Evolutionary conservation across 2,888 invertebrate species (phyloP).

Genomic region (Ennomos quercinarius): DNA sequence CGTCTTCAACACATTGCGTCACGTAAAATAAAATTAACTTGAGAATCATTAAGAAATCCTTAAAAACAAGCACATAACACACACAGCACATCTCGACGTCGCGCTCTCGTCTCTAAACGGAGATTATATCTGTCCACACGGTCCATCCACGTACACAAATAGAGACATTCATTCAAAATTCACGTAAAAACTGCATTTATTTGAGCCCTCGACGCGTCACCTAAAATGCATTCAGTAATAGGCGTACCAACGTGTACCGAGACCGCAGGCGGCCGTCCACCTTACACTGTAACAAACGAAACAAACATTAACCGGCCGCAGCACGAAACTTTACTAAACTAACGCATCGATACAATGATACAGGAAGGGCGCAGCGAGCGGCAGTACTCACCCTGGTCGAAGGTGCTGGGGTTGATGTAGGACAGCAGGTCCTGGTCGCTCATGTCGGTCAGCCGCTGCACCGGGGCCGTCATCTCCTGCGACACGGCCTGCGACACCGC

Average conservation of each 20-base stretch:
- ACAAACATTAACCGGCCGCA: slow-evolving; percentile 20
- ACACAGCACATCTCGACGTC: slow-evolving; percentile 35
- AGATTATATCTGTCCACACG: slow-evolving; percentile 41
- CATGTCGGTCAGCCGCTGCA: slow-evolving; percentile 92
- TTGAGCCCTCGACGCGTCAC: slow-evolving; percentile 76
- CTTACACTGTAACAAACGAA: slow-evolving; percentile 71
- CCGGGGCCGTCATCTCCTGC: slow-evolving; percentile 86
- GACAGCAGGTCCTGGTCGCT: slow-evolving; percentile 95
- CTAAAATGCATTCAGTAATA: slow-evolving; percentile 67
- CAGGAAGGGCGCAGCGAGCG: too few species aligned
- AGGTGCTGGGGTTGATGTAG: slow-evolving; percentile 95
- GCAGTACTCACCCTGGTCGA: slow-evolving; percentile 90
- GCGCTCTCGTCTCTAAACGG: slow-evolving; percentile 31
- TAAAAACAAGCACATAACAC: slow-evolving; percentile 35
- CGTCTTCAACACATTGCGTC: slow-evolving; percentile 51
- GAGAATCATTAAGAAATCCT: slow-evolving; percentile 55
- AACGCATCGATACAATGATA: slow-evolving; percentile 43
- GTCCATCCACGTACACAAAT: slow-evolving; percentile 52
- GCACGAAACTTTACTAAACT: neutral
- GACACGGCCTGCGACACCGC: slow-evolving; percentile 79
- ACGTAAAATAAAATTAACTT: slow-evolving; percentile 46
- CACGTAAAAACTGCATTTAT: slow-evolving; percentile 75
- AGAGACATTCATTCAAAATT: slow-evolving; percentile 74
- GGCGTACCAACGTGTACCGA: slow-evolving; percentile 39
- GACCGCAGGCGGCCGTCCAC: slow-evolving; percentile 33